Percentiles rank a stretch among this genome's conserved stretches.
Evolutionary conservation across 2,113 vertebrate genomes (phyloP).

Genomic region (Oreochromis tanganicae): DNA sequence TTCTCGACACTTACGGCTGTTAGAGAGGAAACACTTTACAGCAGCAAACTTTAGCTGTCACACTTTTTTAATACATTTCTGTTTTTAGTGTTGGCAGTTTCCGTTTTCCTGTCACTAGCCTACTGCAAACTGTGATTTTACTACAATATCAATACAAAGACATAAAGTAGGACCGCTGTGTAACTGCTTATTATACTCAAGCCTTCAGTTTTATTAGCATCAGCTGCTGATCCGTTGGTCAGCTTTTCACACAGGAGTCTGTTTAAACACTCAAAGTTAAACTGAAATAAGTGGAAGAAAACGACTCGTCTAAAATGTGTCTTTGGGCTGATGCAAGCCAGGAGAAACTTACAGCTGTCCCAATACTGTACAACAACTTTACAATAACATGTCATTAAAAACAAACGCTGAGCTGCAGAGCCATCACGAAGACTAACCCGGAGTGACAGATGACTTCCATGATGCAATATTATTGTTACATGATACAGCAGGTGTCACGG

Average conservation of each 20-base stretch:
- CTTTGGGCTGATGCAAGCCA: slow-evolving; percentile 20
- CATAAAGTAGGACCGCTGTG: neutral
- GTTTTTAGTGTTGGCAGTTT: neutral
- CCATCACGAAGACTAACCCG: neutral
- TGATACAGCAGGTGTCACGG: slow-evolving; percentile 61
- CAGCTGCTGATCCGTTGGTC: neutral
- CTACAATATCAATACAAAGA: neutral
- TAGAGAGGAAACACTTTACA: neutral
- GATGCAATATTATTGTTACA: slow-evolving; percentile 61
- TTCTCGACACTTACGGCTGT: neutral
- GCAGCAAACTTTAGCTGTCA: neutral
- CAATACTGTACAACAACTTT: neutral
- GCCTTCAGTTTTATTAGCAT: neutral
- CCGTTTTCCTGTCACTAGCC: neutral
- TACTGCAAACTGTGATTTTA: neutral
- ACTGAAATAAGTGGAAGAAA: neutral
- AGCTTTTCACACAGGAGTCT: neutral
- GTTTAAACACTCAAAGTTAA: neutral
- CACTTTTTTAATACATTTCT: neutral
- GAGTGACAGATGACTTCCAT: neutral
- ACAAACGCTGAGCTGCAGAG: neutral
- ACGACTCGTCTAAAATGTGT: neutral
- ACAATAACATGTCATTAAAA: neutral
- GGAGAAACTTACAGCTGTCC: slow-evolving; percentile 25
- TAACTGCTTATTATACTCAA: neutral